Evolutionary conservation across 2,888 invertebrate species (phyloP), one percentile per base, ranked within the genome.

Genomic region (Agrotis clavis): DNA sequence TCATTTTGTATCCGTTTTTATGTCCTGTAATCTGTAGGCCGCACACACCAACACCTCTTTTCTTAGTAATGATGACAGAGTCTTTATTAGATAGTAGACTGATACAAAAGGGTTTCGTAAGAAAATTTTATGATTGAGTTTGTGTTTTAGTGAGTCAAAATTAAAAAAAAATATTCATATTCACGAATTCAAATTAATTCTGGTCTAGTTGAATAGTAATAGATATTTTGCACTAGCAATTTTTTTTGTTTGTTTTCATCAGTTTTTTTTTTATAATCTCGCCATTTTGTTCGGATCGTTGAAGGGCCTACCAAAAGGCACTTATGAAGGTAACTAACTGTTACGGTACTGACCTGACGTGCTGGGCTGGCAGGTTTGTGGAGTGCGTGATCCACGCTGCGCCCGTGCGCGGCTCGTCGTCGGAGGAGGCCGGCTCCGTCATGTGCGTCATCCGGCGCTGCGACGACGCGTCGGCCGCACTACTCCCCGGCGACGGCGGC

Each of bases 311-410:
- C 30, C 16, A 11, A 61, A 51, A 45, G 18, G 18, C 30, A 9
- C 16, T n/a, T 35, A 67, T 19, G 18, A 19, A 35, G 14, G 25
- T 60, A 18, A 25, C 35, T 16, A 9, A 4, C 13, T 57, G n/a
- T 7, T 13, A 41, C 13, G 25, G 50, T 57, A 53, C 62, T 65
- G 25, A 48, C 30, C 21, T 64, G 73, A 47, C 19, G 21, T 73
- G 30, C 60, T 51, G 41, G 51, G 19, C 30, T 64, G 97, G 98
- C 90, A 98, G 99, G 96, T 97, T 96, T 94, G 97, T 96, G 94
- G 97, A 97, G 92, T 97, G 97, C 92, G 96, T 97, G 92, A 96
- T 97, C 94, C 97, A 97, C 96, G 97, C 97, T 90, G 97, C 97
- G 91, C 96, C 97, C 88, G 97, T 97, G 90, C 97, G 97, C 95